Evolutionary conservation across 1,140 invertebrate species (phyloP).

Genomic region (Dendroctonus ponderosae): DNA sequence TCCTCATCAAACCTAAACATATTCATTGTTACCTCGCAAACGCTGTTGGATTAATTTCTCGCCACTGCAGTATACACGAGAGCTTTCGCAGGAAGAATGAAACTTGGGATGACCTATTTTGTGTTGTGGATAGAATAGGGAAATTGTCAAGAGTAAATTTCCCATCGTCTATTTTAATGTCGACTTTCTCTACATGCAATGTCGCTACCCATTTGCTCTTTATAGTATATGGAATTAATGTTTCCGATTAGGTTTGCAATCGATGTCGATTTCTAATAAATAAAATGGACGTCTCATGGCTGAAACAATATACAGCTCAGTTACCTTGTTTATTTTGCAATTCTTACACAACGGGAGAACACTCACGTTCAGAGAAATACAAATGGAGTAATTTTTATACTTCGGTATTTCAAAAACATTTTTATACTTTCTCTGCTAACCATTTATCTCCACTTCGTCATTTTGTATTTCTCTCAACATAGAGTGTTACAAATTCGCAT

Average conservation of each 20-base stretch:
- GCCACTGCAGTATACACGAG: conserved; percentile 17
- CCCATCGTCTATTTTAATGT: conserved; percentile 21
- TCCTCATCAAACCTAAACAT: conserved; percentile 22
- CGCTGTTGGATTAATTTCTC: conserved; percentile 24
- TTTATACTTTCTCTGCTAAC: too few relatives aligned
- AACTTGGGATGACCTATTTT: conserved; percentile 27
- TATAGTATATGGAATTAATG: conserved; percentile 2
- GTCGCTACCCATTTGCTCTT: conserved; percentile 8
- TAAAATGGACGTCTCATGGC: too few relatives aligned
- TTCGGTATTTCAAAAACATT: too few relatives aligned
- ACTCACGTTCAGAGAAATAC: too few relatives aligned
- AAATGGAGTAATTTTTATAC: too few relatives aligned
- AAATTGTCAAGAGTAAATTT: conserved; percentile 22
- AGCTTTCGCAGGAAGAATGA: conserved; percentile 21
- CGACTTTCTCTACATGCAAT: conserved; percentile 16
- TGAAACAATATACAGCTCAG: too few relatives aligned
- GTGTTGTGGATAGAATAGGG: conserved; percentile 16
- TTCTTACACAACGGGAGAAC: too few relatives aligned
- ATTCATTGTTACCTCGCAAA: conserved; percentile 22
- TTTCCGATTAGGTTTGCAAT: conserved; percentile 9
- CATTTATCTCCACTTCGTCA: too few relatives aligned
- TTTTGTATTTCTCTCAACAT: too few relatives aligned
- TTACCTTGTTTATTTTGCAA: too few relatives aligned
- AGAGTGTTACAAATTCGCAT: too few relatives aligned
- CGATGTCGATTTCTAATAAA: neutral